Conservation (phyloP, 2,888 invertebrate species). For the Melinaea marsaeus region DNA sequence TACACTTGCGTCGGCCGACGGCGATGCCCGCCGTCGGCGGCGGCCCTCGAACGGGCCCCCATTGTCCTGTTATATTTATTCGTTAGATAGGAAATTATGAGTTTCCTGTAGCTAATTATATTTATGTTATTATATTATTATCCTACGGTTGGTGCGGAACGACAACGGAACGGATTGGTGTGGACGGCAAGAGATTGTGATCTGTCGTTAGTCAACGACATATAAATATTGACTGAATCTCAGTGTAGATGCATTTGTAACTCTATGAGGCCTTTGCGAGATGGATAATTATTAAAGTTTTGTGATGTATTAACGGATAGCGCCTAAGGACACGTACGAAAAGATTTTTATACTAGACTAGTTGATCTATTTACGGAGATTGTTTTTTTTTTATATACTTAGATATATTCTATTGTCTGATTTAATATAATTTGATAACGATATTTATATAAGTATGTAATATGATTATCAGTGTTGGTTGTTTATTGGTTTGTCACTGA, state of each 20-base stretch:
- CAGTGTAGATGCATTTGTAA: conserved; percentile 79
- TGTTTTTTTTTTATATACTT: conserved; percentile 77
- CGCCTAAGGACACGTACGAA: conserved; percentile 79
- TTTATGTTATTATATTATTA: conserved; percentile 67
- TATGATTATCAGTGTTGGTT: conserved; percentile 78
- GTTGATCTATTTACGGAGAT: conserved; percentile 79
- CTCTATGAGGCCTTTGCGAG: conserved; percentile 78
- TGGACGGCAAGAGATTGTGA: conserved; percentile 77
- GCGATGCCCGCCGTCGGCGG: conserved; percentile 72
- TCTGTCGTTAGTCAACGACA: conserved; percentile 78
- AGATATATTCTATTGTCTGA: conserved; percentile 78
- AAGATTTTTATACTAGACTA: conserved; percentile 79
- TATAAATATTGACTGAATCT: conserved; percentile 79
- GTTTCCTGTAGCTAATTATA: conserved; percentile 77
- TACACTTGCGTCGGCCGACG: conserved; percentile 68
- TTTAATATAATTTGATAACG: conserved; percentile 73
- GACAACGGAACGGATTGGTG: conserved; percentile 67
- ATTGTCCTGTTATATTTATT: conserved; percentile 76
- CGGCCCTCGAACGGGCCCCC: conserved; percentile 57
- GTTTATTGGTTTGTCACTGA: conserved; percentile 63
- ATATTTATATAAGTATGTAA: conserved; percentile 70
- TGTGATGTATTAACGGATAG: conserved; percentile 79
- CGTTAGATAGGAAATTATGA: conserved; percentile 75
- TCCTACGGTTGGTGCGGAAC: conserved; percentile 72
- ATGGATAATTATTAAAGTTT: conserved; percentile 78